Percentiles rank a stretch among this genome's conserved stretches.
phyloP scores from a whole-genome alignment of 2,113 vertebrate genomes.

The Aix galericulata region DNA sequence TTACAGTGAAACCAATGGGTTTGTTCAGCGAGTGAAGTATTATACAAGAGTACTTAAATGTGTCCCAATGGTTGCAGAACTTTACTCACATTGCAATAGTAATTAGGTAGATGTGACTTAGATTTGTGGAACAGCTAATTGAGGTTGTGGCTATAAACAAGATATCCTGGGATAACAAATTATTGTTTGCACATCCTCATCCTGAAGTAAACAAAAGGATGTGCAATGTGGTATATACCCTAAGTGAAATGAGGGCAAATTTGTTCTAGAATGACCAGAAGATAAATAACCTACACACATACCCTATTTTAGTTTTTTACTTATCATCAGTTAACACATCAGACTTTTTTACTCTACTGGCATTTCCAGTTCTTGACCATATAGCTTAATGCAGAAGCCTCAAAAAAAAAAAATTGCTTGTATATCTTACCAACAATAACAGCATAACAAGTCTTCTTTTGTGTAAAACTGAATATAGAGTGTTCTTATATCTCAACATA shows the following conservation, averaged over 20 bases:
- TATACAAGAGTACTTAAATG: constrained; percentile 26
- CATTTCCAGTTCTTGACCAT: neutral
- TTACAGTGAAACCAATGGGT: constrained; percentile 56
- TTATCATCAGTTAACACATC: neutral
- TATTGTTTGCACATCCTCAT: neutral
- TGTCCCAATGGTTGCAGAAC: constrained; percentile 17
- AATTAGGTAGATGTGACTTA: neutral
- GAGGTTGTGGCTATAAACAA: neutral
- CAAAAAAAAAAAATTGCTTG: too few relatives aligned
- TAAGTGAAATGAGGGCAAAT: neutral
- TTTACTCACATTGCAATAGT: constrained; percentile 7
- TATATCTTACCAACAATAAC: too few relatives aligned
- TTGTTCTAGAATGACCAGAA: neutral
- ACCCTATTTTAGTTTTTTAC: neutral
- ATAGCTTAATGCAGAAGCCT: neutral
- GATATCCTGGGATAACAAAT: neutral
- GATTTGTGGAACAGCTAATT: neutral
- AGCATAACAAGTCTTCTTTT: too few relatives aligned
- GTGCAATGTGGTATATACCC: rapidly evolving
- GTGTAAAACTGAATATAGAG: too few relatives aligned
- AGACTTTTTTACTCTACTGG: neutral
- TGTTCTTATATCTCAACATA: too few relatives aligned
- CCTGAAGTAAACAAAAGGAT: neutral
- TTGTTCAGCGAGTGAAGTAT: constrained; percentile 48
- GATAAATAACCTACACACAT: neutral